Base-by-base conservation (phyloP, 2,888 invertebrate species). In the Cactoblastis cactorum region DNA sequence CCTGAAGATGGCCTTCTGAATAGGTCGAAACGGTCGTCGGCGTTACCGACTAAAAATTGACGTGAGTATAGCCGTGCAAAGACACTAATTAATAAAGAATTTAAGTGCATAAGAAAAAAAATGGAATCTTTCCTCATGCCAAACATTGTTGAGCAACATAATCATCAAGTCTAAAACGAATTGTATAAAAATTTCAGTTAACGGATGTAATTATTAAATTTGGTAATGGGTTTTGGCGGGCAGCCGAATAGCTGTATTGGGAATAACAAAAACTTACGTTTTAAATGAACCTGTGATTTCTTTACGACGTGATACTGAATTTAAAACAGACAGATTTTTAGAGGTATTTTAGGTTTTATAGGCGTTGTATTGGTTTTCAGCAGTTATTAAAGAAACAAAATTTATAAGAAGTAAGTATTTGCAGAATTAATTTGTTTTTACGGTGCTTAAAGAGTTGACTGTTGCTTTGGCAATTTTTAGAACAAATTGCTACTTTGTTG, bases 181-280 rank as follows among this genome's bases (percentile, higher is more conserved):
- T 35, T 37, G 37, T 37, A 35, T 35, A 35, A 35, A 28, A 15
- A 15, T 43, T 17, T 19, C 14, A 17, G 43, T 43, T 28, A 28
- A 28, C 43, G 15, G 17, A 43, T 43, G 17, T 43, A 43, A 43
- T 43, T 14, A 43, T 43, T 43, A 32, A 43, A 43, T 32, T 28
- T 32, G 32, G 24, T 22, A 12, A 39, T 22, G 24, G 14, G 15
- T 41, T 22, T 41, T 41, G 41, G 41, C 41, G 24, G 14, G 41
- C 2, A 24, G 41, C 41, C 41, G 24, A 41, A 41, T 41, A 6
- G 41, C 12, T 3, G 41, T 14, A 24, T 41, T 19, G 22, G 22
- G 6, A 41, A 22, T 41, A 22, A 41, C 22, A 41, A 41, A 41
- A 41, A n/a, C n/a, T n/a, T 24, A 12, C 37, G 2, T 8, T 9